Evolutionary conservation across 2,797 vertebrate genomes (phyloP).

Genomic region (Peromyscus aztecus): DNA sequence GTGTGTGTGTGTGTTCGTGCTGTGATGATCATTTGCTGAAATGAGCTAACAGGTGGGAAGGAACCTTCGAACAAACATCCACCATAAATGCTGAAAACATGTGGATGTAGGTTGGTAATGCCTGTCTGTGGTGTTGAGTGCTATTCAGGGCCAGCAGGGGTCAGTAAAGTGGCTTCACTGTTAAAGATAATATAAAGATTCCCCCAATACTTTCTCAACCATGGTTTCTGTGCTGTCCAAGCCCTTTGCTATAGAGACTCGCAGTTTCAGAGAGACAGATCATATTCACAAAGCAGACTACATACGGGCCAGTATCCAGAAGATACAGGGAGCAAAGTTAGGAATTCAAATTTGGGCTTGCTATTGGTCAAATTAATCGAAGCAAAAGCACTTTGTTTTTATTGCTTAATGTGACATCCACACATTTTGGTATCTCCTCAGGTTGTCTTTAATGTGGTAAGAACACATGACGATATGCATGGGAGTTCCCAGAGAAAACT

Average conservation of each 20-base stretch:
- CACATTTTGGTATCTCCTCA: background rate
- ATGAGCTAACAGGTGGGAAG: background rate
- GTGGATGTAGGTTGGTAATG: too few relatives aligned
- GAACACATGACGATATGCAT: background rate
- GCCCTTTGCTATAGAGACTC: background rate
- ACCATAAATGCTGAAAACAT: background rate
- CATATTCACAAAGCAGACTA: background rate
- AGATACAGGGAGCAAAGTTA: background rate
- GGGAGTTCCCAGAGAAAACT: background rate
- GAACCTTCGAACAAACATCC: background rate
- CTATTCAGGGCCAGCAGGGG: background rate
- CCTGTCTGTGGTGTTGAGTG: background rate
- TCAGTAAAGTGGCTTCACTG: background rate
- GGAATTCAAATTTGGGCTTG: background rate
- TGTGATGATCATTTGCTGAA: background rate
- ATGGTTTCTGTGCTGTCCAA: background rate
- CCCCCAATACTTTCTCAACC: too few relatives aligned
- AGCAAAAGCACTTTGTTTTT: background rate
- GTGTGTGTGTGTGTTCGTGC: background rate
- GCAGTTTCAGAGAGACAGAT: background rate
- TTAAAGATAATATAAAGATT: background rate
- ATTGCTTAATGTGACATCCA: background rate
- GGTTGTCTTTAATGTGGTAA: background rate
- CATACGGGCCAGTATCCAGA: background rate
- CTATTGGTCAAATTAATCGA: background rate